phyloP scores from a whole-genome alignment of 2,888 invertebrate species.

The Athalia rosae region DNA sequence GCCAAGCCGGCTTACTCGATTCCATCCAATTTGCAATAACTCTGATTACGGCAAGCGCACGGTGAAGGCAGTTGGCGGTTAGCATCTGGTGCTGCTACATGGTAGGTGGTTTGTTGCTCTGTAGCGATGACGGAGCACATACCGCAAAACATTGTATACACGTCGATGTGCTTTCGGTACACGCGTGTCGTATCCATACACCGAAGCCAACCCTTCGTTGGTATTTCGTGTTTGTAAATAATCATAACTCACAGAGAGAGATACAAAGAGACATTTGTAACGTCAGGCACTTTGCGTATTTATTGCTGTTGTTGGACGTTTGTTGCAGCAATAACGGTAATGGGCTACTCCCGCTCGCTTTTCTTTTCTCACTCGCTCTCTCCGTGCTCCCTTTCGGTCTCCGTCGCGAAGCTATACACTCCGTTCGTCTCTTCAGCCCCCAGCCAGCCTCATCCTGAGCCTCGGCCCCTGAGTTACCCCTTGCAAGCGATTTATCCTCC shows the following conservation, averaged over 20 bases:
- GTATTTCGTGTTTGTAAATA: conserved; percentile 56
- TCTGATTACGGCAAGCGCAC: conserved; percentile 36
- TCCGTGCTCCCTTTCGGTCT: conserved; percentile 40
- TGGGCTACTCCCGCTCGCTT: conserved; percentile 58
- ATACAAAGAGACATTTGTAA: conserved; percentile 39
- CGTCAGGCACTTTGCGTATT: conserved; percentile 56
- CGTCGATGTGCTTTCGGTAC: background rate
- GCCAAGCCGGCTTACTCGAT: conserved; percentile 44
- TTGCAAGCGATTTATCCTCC: conserved; percentile 71
- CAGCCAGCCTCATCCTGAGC: conserved; percentile 47
- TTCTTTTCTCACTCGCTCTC: conserved; percentile 48
- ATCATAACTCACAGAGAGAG: conserved; percentile 66
- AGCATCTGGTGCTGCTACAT: background rate
- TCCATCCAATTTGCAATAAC: conserved; percentile 46
- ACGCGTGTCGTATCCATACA: background rate
- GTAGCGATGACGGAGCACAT: background rate
- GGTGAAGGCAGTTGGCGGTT: conserved; percentile 33
- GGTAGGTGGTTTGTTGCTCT: conserved; percentile 24
- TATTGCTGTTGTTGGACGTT: conserved; percentile 73
- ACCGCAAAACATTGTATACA: background rate
- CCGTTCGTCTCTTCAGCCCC: conserved; percentile 37
- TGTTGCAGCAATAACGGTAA: conserved; percentile 73
- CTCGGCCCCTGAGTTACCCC: conserved; percentile 45
- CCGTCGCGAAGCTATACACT: conserved; percentile 53
- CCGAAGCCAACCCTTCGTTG: background rate